Conservation (phyloP, 2,888 invertebrate genomes). For the Quadroppia sp. region DNA sequence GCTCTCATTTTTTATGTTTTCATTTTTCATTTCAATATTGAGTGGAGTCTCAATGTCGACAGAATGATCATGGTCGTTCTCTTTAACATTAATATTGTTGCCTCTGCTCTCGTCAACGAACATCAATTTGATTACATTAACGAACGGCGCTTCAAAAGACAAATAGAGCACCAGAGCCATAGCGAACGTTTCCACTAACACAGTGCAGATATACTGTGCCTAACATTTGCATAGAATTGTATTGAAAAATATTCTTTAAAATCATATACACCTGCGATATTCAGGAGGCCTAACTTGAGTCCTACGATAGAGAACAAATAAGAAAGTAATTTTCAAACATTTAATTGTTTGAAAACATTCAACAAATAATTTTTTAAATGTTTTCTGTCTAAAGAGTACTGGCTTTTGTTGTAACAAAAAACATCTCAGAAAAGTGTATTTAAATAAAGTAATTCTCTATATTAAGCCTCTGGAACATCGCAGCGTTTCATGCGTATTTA, state of each 20-base stretch:
- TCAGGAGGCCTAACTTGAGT: too few species aligned
- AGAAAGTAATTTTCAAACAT: too few species aligned
- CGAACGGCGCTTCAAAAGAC: conserved; percentile 46
- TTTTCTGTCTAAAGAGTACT: too few species aligned
- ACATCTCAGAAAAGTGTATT: too few species aligned
- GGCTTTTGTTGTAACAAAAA: too few species aligned
- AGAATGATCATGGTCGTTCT: conserved; percentile 4
- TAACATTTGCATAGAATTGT: background rate
- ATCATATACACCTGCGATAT: too few species aligned
- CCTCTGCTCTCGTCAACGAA: conserved; percentile 41
- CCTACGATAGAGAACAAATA: too few species aligned
- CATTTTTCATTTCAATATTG: background rate
- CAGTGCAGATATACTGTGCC: conserved; percentile 43
- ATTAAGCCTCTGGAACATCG: too few species aligned
- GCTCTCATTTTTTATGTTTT: background rate
- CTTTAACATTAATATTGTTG: conserved; percentile 14
- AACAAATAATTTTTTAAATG: too few species aligned
- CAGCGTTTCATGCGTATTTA: too few species aligned
- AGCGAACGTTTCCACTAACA: conserved; percentile 43
- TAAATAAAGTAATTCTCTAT: too few species aligned
- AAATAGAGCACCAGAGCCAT: conserved; percentile 44
- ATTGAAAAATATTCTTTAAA: background rate
- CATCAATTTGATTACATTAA: conserved; percentile 44
- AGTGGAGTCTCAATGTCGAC: background rate
- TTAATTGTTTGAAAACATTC: too few species aligned